phyloP scores from a whole-genome alignment of 2,113 vertebrate species.

The Xenus cinereus region DNA sequence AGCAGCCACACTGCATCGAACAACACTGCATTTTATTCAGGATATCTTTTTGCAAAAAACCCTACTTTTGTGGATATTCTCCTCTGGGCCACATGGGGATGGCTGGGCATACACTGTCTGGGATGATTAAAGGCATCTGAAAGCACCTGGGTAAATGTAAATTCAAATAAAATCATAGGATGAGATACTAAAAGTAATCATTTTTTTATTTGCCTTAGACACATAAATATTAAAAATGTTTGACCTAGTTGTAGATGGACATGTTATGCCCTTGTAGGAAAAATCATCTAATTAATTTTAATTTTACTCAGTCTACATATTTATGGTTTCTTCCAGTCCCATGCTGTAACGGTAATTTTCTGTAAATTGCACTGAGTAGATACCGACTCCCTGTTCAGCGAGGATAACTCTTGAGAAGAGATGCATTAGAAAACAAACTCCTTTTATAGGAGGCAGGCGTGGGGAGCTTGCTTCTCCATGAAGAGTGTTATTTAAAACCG shows the following conservation, averaged over 20 bases:
- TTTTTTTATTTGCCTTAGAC: neutral
- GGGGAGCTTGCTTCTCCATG: neutral
- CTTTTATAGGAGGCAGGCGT: neutral
- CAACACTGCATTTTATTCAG: neutral
- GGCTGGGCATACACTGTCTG: neutral
- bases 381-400: neutral
- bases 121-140: neutral
- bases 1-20: neutral
- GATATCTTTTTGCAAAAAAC: neutral
- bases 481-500: neutral
- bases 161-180: neutral
- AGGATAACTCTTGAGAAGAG: neutral
- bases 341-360: neutral
- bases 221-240: neutral
- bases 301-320: conserved; percentile 43
- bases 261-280: neutral
- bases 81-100: neutral
- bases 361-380: neutral
- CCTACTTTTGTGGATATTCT: neutral
- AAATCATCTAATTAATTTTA: conserved; percentile 25
- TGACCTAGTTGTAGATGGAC: conserved; percentile 2
- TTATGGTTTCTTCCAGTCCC: conserved; percentile 9
- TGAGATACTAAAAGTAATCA: neutral
- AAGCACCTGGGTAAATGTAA: neutral
- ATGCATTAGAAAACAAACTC: neutral